Conservation (phyloP, 2,888 invertebrate genomes). For the Habroteleia sp. region DNA sequence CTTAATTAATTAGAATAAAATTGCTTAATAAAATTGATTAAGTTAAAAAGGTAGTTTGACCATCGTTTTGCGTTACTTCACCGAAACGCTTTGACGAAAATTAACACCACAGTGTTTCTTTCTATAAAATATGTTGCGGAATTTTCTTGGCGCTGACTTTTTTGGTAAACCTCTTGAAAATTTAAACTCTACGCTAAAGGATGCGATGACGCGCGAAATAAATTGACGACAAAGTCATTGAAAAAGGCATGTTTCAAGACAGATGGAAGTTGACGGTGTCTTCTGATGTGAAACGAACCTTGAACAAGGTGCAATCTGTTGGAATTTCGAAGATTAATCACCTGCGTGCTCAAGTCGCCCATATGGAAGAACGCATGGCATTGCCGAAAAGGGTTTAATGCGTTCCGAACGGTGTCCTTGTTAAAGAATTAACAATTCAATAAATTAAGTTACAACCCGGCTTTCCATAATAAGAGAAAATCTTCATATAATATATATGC, state of each 20-base stretch:
- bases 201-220: conserved; percentile 71
- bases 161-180: conserved; percentile 14
- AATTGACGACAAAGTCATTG: conserved; percentile 71
- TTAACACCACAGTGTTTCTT: conserved; percentile 11
- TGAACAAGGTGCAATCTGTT: conserved; percentile 74
- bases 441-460: conserved; percentile 26
- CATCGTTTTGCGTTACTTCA: conserved; percentile 6
- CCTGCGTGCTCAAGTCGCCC: conserved; percentile 65
- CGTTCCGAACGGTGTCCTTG: conserved; percentile 3
- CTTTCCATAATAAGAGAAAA: conserved; percentile 12
- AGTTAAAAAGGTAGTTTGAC: too few relatives aligned
- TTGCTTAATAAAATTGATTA: too few relatives aligned
- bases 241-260: conserved; percentile 58
- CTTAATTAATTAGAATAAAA: too few relatives aligned
- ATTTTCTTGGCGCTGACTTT: conserved; percentile 11
- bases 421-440: conserved; percentile 47
- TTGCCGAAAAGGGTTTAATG: conserved; percentile 37
- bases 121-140: conserved; percentile 1
- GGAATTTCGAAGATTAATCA: conserved; percentile 76
- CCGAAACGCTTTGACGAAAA: conserved; percentile 20
- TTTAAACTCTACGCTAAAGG: conserved; percentile 70
- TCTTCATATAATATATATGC: conserved; percentile 49
- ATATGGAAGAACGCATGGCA: conserved; percentile 73
- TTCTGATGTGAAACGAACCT: conserved; percentile 71
- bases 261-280: conserved; percentile 57